Evolutionary conservation across 2,888 invertebrate genomes (phyloP), one percentile per base, ranked within the genome.

Genomic region (Seladonia tumulorum): DNA sequence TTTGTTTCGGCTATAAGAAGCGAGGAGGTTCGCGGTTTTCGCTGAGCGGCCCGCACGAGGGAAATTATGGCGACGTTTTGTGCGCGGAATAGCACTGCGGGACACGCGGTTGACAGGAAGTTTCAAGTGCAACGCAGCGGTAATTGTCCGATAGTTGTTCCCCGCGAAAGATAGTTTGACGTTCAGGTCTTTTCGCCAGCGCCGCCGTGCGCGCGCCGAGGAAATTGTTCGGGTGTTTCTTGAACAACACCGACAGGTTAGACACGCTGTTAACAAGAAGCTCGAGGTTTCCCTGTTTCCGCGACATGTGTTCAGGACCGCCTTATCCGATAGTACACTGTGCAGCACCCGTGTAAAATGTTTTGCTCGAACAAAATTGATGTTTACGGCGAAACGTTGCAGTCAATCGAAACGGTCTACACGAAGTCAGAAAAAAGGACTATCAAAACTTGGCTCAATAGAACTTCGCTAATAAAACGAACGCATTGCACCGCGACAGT

Each of bases 251-350:
- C 39, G 35, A 39, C 68, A 39, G 10, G 68, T 68, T 35, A 22
- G 35, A 68, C 39, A 39, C 39, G 68, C 12, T 39, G 68, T 68
- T 68, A 68, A 35, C 68, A 39, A 68, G 68, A 68, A 39, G 22
- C 39, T 68, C 39, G 12, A 39, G 18, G 68, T 22, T 68, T 68
- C 25, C n/a, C 60, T 29, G 16, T 60, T 60, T 60, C 25, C 60
- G 60, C 25, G 60, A 60, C 60, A 29, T 29, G 60, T 60, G 60
- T 60, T 60, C 60, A 5, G 25, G 25, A 29, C 60, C 60, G 25
- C 25, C 60, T 60, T 25, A 60, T 60, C 66, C 35, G 35, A 3
- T 66, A 8, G 35, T 35, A 18, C 35, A 35, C 8, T 35, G 66
- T 25, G 14, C 14, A 14, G 60, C 25, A 60, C 4, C 1, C 2